These are phyloP conservation scores for Ridgeia piscesae DNA, from an alignment of 1,140 invertebrate genomes.

Conservation along the genomic window DNA sequence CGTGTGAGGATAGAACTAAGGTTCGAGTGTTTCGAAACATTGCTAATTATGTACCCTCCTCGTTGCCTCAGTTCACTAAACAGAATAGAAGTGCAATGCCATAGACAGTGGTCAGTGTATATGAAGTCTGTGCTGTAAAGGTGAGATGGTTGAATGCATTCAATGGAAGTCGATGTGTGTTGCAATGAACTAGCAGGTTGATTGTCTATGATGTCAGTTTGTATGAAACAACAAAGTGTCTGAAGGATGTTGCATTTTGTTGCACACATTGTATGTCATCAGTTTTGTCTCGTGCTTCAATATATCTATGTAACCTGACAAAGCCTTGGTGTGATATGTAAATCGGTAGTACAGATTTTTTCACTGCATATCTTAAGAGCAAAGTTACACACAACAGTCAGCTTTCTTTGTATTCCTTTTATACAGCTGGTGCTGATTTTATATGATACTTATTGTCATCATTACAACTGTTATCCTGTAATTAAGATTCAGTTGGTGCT, in stretches of 20 bases:
- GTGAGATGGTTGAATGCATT: no score
- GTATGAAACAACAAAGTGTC: background rate
- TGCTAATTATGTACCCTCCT: no score
- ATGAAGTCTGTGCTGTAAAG: no score
- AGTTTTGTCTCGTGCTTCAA: background rate
- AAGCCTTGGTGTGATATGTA: background rate
- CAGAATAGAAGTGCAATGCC: no score
- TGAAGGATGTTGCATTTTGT: background rate
- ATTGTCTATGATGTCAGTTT: background rate
- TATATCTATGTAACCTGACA: background rate
- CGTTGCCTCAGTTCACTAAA: no score
- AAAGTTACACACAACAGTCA: background rate
- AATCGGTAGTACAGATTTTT: background rate
- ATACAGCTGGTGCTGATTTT: background rate
- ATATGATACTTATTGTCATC: background rate
- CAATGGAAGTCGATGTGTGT: no score
- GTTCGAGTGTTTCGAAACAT: no score
- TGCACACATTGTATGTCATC: background rate
- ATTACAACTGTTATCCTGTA: background rate
- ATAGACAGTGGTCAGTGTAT: no score
- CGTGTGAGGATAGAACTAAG: no score
- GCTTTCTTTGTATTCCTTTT: background rate
- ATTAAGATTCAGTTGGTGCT: background rate
- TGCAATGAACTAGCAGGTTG: no score
- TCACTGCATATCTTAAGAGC: background rate